A percentile compares a stretch with the other conserved stretches of the same genome.
phyloP scores from a whole-genome alignment of 2,797 vertebrate genomes.

The Discoglossus pictus region DNA sequence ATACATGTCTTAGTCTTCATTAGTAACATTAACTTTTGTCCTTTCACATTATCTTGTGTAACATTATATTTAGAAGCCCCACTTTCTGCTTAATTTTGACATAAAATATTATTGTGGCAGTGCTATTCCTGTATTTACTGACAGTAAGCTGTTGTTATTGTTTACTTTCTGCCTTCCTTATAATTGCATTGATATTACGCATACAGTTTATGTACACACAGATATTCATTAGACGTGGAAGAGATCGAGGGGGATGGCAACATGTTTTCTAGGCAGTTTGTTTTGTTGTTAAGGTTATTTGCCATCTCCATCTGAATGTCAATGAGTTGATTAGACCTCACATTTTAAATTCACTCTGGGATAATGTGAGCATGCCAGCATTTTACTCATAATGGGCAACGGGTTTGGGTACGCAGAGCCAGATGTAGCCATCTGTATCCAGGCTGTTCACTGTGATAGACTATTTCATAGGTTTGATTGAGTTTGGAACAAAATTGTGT shows the following conservation, averaged over 20 bases:
- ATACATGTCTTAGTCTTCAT: too few species aligned
- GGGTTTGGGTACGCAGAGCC: conserved; percentile 10
- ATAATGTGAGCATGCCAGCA: background rate
- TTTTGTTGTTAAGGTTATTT: conserved; percentile 5
- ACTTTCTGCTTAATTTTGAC: too few species aligned
- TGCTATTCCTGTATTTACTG: too few species aligned
- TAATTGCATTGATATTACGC: background rate
- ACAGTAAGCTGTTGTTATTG: too few species aligned
- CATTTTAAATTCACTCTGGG: conserved; percentile 4
- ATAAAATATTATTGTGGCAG: too few species aligned
- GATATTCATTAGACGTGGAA: conserved; percentile 7
- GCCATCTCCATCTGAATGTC: fast-evolving
- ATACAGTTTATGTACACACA: background rate
- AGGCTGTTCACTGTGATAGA: conserved; percentile 17
- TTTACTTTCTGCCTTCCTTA: too few species aligned
- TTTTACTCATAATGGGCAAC: background rate
- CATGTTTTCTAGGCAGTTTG: background rate
- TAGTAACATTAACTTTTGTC: too few species aligned
- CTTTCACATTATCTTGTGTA: too few species aligned
- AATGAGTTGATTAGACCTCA: conserved; percentile 25
- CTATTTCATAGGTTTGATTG: background rate
- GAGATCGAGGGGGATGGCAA: background rate
- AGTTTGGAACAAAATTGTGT: conserved; percentile 1
- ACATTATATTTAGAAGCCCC: too few species aligned
- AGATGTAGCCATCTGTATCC: conserved; percentile 1